These are phyloP conservation scores for Zaprionus nigranus DNA, from an alignment of 1,140 invertebrate genomes.

Conservation along the genomic window DNA sequence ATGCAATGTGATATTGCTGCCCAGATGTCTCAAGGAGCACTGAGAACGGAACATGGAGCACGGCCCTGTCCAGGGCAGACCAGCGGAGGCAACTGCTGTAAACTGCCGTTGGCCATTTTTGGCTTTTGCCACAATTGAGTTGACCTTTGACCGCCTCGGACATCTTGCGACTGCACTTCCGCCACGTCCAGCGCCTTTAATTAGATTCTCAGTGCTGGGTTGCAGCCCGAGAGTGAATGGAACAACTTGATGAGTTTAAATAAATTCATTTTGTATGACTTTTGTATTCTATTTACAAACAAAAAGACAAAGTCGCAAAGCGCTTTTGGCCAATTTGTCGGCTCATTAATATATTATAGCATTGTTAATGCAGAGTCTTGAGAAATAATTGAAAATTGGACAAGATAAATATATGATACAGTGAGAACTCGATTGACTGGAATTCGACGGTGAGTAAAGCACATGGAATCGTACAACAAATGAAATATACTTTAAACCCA, in stretches of 20 bases:
- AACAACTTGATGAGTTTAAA: slow-evolving; percentile 29
- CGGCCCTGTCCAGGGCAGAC: slow-evolving; percentile 7
- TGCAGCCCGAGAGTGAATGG: slow-evolving; percentile 3
- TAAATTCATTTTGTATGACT: slow-evolving; percentile 32
- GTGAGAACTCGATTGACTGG: no score
- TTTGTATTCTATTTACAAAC: slow-evolving; percentile 21
- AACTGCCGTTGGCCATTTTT: slow-evolving; percentile 37
- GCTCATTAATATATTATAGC: neutral
- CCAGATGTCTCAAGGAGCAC: slow-evolving; percentile 41
- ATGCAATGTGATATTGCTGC: slow-evolving; percentile 28
- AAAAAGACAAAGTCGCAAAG: slow-evolving; percentile 10
- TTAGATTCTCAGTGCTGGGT: slow-evolving; percentile 57
- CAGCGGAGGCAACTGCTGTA: slow-evolving; percentile 17
- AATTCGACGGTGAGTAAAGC: no score
- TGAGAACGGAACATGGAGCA: neutral
- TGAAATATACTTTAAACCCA: no score
- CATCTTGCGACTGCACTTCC: slow-evolving; percentile 45
- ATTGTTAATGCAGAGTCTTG: neutral
- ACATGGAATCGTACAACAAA: no score
- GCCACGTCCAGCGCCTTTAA: slow-evolving; percentile 59
- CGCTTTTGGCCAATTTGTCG: neutral
- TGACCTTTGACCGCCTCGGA: slow-evolving; percentile 38
- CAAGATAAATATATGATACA: neutral
- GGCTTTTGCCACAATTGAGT: slow-evolving; percentile 20
- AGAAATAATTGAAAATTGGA: neutral